These are phyloP conservation scores for Sericinus montela DNA, from an alignment of 2,888 invertebrate genomes.

Conservation along the genomic window DNA sequence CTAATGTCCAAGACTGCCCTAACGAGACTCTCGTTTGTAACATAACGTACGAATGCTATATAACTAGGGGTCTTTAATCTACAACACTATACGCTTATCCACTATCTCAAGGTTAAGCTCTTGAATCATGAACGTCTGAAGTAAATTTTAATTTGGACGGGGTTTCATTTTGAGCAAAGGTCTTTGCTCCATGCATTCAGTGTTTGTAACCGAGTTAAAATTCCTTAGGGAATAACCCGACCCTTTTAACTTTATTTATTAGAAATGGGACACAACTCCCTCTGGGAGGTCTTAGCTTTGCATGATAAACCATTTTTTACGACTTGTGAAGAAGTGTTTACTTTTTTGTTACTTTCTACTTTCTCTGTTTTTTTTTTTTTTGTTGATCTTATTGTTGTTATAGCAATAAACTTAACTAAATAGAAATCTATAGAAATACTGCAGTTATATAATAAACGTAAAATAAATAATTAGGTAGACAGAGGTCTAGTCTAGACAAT, in stretches of 20 bases:
- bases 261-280: constrained; percentile 53
- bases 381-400: too few species aligned
- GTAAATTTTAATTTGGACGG: constrained; percentile 22
- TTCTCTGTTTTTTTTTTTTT: too few species aligned
- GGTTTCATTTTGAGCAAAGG: constrained; percentile 25
- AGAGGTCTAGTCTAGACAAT: too few species aligned
- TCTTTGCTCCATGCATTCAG: constrained; percentile 25
- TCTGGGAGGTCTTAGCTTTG: constrained; percentile 47
- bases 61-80: constrained; percentile 9
- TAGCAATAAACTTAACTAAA: too few species aligned
- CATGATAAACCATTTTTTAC: constrained; percentile 37
- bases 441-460: too few species aligned
- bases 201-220: constrained; percentile 35
- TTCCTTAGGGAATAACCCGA: constrained; percentile 35
- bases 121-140: constrained; percentile 3
- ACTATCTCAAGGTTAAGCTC: not conserved
- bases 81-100: constrained; percentile 8
- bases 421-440: too few species aligned
- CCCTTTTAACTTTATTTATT: constrained; percentile 65
- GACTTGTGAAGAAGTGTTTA: constrained; percentile 18
- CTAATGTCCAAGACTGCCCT: not conserved
- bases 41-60: not conserved
- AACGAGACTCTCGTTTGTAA: constrained; percentile 9
- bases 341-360: too few species aligned
- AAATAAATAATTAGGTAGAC: too few species aligned